Evolutionary conservation across 2,888 invertebrate species (phyloP).

Genomic region (Hydropsyche betteni): DNA sequence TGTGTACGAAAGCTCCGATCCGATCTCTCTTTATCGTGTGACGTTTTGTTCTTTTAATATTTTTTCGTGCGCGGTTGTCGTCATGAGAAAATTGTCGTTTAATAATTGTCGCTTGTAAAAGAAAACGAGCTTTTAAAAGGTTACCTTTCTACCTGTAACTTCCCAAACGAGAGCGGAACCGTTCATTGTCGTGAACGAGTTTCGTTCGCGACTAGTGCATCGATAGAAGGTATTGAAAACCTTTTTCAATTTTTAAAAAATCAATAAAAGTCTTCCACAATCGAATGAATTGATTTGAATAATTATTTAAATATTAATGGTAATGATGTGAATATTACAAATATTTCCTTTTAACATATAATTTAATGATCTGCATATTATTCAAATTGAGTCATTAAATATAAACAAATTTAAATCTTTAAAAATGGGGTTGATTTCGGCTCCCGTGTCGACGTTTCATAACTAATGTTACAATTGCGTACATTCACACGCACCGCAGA

Average conservation of each 20-base stretch:
- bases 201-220: slow-evolving; percentile 19
- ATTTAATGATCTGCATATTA: background rate
- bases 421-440: slow-evolving; percentile 4
- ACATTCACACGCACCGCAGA: slow-evolving; percentile 47
- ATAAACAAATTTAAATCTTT: background rate
- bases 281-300: background rate
- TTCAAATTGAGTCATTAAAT: background rate
- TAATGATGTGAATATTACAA: no score
- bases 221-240: background rate
- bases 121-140: slow-evolving; percentile 37
- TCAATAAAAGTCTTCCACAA: background rate
- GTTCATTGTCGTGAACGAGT: slow-evolving; percentile 33
- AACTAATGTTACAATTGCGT: slow-evolving; percentile 47
- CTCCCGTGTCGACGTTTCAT: slow-evolving; percentile 1
- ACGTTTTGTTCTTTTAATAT: background rate
- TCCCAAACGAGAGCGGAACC: slow-evolving; percentile 40
- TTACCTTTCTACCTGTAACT: slow-evolving; percentile 44
- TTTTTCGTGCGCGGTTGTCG: background rate
- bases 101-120: slow-evolving; percentile 6
- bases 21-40: slow-evolving; percentile 2
- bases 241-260: background rate
- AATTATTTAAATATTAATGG: no score
- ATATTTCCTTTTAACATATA: background rate
- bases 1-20: no score
- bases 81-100: slow-evolving; percentile 46